phyloP scores from a whole-genome alignment of 2,797 vertebrate genomes.

The Ataeniobius toweri region DNA sequence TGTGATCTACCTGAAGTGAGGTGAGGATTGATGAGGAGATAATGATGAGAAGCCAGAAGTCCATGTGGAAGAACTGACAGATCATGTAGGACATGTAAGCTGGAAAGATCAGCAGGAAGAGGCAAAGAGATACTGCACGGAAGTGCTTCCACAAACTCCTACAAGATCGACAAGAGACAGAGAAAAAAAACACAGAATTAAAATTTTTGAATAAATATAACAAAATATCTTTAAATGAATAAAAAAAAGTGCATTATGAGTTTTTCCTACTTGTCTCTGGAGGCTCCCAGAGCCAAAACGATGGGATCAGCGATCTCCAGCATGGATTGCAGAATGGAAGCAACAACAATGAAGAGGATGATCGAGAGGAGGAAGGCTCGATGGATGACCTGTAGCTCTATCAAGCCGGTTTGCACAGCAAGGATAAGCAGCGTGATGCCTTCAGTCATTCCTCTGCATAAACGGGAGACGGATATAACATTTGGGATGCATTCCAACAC shows the following conservation, averaged over 20 bases:
- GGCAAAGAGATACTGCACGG: conserved; percentile 93
- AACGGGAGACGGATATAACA: background rate
- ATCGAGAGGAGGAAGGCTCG: conserved; percentile 97
- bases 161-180: background rate
- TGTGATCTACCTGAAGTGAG: conserved; percentile 89
- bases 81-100: conserved; percentile 99
- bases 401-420: conserved; percentile 96
- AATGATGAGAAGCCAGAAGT: conserved; percentile 99
- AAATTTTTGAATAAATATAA: background rate
- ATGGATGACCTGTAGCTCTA: conserved; percentile 97
- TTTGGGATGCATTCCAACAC: background rate
- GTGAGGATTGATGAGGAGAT: conserved; percentile 98
- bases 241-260: background rate
- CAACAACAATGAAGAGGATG: conserved; percentile 97
- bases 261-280: conserved; percentile 91
- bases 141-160: conserved; percentile 99
- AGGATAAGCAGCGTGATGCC: conserved; percentile 95
- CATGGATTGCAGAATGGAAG: conserved; percentile 98
- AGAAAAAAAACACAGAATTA: background rate
- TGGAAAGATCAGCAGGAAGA: conserved; percentile 93
- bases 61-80: conserved; percentile 99
- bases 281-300: conserved; percentile 94
- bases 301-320: conserved; percentile 98
- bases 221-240: background rate
- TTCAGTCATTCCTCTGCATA: conserved; percentile 94